Conservation (phyloP, 2,113 vertebrate genomes). For the Mastomys natalensis region DNA sequence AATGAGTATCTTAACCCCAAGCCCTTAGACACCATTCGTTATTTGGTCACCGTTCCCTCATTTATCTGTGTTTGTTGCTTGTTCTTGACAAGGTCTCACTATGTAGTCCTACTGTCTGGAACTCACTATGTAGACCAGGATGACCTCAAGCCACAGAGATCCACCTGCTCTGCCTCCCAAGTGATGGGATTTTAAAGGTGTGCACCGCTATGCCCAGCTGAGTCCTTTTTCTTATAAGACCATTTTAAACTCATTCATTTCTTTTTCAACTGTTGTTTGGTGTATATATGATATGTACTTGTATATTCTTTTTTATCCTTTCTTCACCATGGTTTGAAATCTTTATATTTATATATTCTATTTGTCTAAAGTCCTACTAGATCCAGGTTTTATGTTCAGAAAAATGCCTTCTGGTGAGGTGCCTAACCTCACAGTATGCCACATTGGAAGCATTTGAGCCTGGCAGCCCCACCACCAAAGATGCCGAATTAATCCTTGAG, state of each 20-base stretch:
- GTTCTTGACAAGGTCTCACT: background rate
- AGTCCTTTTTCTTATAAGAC: background rate
- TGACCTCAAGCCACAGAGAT: background rate
- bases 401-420: background rate
- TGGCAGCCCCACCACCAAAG: background rate
- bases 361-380: background rate
- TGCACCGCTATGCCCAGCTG: background rate
- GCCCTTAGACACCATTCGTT: background rate
- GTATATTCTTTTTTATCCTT: background rate
- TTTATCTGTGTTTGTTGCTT: background rate
- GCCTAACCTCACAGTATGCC: background rate
- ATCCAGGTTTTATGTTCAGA: background rate
- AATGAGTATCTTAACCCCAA: background rate
- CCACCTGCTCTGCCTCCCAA: background rate
- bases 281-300: background rate
- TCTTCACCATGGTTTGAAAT: slow-evolving; percentile 27
- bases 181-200: background rate
- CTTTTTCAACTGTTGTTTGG: background rate
- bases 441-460: background rate
- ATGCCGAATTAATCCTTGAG: background rate
- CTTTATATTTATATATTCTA: background rate
- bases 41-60: background rate
- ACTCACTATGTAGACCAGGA: background rate
- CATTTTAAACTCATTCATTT: background rate
- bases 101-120: background rate